phyloP scores from a whole-genome alignment of 1,140 invertebrate species.

The Drosophila parabipectinata region DNA sequence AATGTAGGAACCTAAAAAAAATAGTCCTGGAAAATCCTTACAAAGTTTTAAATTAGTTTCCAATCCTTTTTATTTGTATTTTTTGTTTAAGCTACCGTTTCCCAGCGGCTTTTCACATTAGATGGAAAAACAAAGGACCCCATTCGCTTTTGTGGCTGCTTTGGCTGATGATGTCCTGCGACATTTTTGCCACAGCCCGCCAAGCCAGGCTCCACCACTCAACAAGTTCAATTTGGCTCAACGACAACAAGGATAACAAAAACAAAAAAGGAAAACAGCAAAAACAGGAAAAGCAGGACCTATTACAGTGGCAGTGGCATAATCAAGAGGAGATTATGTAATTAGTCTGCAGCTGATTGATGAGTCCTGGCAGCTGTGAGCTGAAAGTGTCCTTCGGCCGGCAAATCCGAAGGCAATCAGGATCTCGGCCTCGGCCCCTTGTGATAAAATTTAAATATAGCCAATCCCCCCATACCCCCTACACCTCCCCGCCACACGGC shows the following conservation, averaged over 20 bases:
- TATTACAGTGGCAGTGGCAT: slow-evolving; percentile 49
- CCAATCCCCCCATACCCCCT: slow-evolving; percentile 25
- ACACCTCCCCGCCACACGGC: not conserved
- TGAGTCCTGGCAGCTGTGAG: slow-evolving; percentile 78
- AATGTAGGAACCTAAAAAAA: not conserved
- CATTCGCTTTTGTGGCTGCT: slow-evolving; percentile 12
- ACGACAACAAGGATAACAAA: slow-evolving; percentile 14
- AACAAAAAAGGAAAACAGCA: not conserved
- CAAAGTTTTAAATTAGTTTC: not conserved
- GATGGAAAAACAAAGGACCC: slow-evolving; percentile 30
- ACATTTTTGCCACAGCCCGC: slow-evolving; percentile 6
- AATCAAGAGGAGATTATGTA: slow-evolving; percentile 84
- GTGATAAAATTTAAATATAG: slow-evolving; percentile 82
- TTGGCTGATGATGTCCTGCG: slow-evolving; percentile 21
- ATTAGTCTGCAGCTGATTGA: slow-evolving; percentile 84
- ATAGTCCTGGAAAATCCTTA: not conserved
- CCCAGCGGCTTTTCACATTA: slow-evolving; percentile 9
- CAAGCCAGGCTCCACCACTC: slow-evolving; percentile 29
- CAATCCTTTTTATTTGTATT: not conserved
- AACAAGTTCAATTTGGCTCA: slow-evolving; percentile 48
- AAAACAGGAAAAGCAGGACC: not conserved
- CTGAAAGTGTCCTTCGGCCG: slow-evolving; percentile 42
- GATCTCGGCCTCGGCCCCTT: slow-evolving; percentile 32
- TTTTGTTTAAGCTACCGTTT: not conserved
- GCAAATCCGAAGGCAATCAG: slow-evolving; percentile 63